Evolutionary conservation across 2,888 invertebrate species (phyloP).

Genomic region (Synanthedon formicaeformis): DNA sequence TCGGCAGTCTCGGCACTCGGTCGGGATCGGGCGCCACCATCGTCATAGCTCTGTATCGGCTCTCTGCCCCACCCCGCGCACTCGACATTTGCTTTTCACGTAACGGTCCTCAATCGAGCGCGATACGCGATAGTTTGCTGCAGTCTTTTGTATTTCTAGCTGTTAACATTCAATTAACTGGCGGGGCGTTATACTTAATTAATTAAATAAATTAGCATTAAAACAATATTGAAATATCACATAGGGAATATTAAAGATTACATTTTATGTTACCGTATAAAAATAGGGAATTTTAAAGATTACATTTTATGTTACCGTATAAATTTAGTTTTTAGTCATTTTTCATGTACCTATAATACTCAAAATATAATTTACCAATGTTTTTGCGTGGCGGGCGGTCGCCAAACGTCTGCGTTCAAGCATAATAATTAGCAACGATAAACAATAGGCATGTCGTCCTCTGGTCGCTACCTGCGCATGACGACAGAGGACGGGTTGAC

Average conservation of each 20-base stretch:
- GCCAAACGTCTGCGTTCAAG: conserved; percentile 54
- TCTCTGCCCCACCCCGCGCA: conserved; percentile 58
- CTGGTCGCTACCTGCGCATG: conserved; percentile 64
- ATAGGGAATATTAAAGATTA: too few species aligned
- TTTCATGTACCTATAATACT: not conserved
- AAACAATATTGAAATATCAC: not conserved
- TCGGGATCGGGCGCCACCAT: conserved; percentile 59
- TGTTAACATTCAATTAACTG: not conserved
- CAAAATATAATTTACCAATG: conserved; percentile 4
- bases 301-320: too few species aligned
- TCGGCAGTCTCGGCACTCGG: conserved; percentile 32
- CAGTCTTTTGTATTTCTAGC: not conserved
- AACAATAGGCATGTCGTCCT: conserved; percentile 67
- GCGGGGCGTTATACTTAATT: too few species aligned
- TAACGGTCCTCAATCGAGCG: conserved; percentile 71
- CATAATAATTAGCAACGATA: conserved; percentile 67
- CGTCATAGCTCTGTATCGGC: conserved; percentile 43
- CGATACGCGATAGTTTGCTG: conserved; percentile 58
- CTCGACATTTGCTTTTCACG: conserved; percentile 57
- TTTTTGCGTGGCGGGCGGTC: conserved; percentile 42
- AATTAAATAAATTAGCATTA: not conserved
- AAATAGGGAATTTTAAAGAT: too few species aligned
- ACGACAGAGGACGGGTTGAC: conserved; percentile 56
- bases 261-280: too few species aligned
- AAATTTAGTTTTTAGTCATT: not conserved